phyloP scores from a whole-genome alignment of 2,888 invertebrate species.

The Archips xylosteana region DNA sequence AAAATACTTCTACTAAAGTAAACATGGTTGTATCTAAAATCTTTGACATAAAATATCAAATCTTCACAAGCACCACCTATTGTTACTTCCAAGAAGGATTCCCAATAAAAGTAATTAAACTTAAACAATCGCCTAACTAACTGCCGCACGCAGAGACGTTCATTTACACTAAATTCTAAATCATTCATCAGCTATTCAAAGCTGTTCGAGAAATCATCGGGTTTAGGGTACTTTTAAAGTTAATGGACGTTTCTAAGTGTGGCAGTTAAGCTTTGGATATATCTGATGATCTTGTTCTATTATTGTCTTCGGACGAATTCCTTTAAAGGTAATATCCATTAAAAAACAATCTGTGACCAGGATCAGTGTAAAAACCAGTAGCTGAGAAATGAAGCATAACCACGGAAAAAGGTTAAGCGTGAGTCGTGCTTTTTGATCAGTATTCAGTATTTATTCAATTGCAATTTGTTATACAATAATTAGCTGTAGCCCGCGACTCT shows the following conservation, averaged over 20 bases:
- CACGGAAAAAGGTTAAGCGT: background rate
- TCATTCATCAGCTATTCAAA: background rate
- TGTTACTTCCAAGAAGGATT: slow-evolving; percentile 14
- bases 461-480: too few relatives aligned
- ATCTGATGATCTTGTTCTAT: slow-evolving; percentile 27
- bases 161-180: background rate
- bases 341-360: slow-evolving; percentile 28
- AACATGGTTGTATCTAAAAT: too few relatives aligned
- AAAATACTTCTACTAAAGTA: too few relatives aligned
- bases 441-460: too few relatives aligned
- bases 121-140: background rate
- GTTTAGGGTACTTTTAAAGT: background rate
- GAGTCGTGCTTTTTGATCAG: background rate
- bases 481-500: too few relatives aligned
- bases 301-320: slow-evolving; percentile 7
- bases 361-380: slow-evolving; percentile 33
- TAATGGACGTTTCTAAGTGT: background rate
- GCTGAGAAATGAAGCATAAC: slow-evolving; percentile 31
- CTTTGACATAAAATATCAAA: too few relatives aligned
- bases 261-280: background rate
- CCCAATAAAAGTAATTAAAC: background rate
- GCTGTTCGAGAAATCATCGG: too few relatives aligned
- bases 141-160: background rate
- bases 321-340: slow-evolving; percentile 11
- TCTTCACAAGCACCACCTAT: background rate